A percentile compares a stretch with the other conserved stretches of the same genome.
Conservation (phyloP, 2,888 invertebrate species). For the Atherix ibis region DNA sequence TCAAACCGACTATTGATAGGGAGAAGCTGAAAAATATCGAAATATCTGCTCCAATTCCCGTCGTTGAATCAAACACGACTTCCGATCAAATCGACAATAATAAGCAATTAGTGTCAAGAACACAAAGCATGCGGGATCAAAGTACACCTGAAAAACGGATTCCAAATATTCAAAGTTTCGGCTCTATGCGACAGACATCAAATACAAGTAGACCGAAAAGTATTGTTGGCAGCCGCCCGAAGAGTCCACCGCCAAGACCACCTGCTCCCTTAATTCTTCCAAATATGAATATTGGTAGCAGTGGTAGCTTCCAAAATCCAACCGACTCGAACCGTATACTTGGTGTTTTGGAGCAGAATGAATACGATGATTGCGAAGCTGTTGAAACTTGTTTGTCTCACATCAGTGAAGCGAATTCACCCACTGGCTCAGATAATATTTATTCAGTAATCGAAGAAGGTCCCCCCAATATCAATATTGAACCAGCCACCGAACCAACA, state of each 20-base stretch:
- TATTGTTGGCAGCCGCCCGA: slow-evolving; percentile 50
- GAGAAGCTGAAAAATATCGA: slow-evolving; percentile 56
- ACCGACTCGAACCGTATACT: slow-evolving; percentile 9
- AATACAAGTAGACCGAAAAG: slow-evolving; percentile 56
- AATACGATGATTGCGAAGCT: slow-evolving; percentile 65
- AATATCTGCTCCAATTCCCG: slow-evolving; percentile 71
- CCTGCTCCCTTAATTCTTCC: too few species aligned
- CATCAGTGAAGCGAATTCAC: slow-evolving; percentile 43
- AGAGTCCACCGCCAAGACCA: slow-evolving; percentile 58
- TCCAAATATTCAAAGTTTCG: slow-evolving; percentile 57
- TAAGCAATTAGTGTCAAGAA: slow-evolving; percentile 46
- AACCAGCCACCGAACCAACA: slow-evolving; percentile 34
- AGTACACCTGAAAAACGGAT: slow-evolving; percentile 28
- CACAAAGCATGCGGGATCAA: slow-evolving; percentile 66
- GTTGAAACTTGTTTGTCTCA: slow-evolving; percentile 42
- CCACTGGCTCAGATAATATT: slow-evolving; percentile 52
- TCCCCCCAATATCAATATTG: slow-evolving; percentile 35
- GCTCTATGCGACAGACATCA: slow-evolving; percentile 63
- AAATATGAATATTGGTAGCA: slow-evolving; percentile 13
- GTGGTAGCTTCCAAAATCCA: too few species aligned
- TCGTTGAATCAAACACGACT: slow-evolving; percentile 43
- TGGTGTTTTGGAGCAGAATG: slow-evolving; percentile 31
- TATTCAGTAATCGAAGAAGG: slow-evolving; percentile 77
- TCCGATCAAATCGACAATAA: slow-evolving; percentile 36
- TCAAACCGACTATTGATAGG: slow-evolving; percentile 51